Percentiles rank a stretch among this genome's conserved stretches.
These are phyloP conservation scores for Hypomecis punctinalis DNA, from an alignment of 2,888 invertebrate species.

Conservation along the genomic window DNA sequence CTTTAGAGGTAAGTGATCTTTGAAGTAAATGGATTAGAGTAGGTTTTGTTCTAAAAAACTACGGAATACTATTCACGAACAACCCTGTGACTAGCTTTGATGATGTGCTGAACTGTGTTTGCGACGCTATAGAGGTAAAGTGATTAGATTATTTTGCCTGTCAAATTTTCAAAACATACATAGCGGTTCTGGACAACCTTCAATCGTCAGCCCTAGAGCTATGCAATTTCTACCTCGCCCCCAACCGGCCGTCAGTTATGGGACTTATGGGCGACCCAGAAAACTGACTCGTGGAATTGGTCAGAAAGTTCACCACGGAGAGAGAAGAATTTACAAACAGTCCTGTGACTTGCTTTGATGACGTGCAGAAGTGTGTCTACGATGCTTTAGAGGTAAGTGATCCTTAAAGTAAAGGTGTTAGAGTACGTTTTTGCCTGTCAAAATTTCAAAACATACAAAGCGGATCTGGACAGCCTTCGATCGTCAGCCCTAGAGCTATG, in stretches of 20 bases:
- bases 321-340: conserved; percentile 74
- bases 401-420: too few relatives aligned
- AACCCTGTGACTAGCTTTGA: too few relatives aligned
- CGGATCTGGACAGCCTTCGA: conserved; percentile 72
- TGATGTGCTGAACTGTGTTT: too few relatives aligned
- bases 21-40: too few relatives aligned
- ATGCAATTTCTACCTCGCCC: conserved; percentile 73
- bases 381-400: conserved; percentile 81
- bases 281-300: conserved; percentile 64
- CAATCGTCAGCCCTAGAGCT: conserved; percentile 75
- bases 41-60: too few relatives aligned
- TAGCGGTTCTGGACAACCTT: conserved; percentile 73
- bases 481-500: conserved; percentile 76
- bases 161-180: too few relatives aligned
- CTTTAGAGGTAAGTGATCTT: conserved; percentile 80
- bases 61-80: too few relatives aligned
- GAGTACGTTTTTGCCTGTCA: too few relatives aligned
- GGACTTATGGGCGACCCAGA: conserved; percentile 73
- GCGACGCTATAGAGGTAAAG: too few relatives aligned
- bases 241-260: conserved; percentile 62
- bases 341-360: conserved; percentile 92
- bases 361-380: conserved; percentile 89
- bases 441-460: conserved; percentile 60
- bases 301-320: conserved; percentile 75
- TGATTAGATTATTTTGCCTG: too few relatives aligned